phyloP scores from a whole-genome alignment of 2,888 invertebrate species.

The Ichneumoninae sp. region DNA sequence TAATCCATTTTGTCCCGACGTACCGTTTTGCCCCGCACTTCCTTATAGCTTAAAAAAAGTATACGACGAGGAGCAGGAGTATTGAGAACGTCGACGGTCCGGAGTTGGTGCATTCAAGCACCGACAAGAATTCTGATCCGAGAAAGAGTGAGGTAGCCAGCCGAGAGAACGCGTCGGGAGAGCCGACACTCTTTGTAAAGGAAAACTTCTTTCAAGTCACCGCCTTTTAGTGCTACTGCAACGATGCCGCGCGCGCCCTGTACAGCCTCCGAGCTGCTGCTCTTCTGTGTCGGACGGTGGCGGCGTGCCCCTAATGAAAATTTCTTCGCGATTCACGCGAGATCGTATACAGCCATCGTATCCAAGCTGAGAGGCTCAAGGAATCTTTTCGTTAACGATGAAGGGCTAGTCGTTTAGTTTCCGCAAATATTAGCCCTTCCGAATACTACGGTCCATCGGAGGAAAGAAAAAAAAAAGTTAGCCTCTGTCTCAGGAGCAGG shows the following conservation, averaged over 20 bases:
- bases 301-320: slow-evolving; percentile 57
- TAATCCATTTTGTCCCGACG: background rate
- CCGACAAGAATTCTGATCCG: slow-evolving; percentile 76
- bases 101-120: slow-evolving; percentile 52
- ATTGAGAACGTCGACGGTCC: slow-evolving; percentile 53
- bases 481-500: slow-evolving; percentile 14
- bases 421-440: slow-evolving; percentile 47
- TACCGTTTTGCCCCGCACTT: background rate
- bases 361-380: background rate
- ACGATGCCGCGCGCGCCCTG: slow-evolving; percentile 54
- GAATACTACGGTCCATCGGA: background rate
- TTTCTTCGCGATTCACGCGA: slow-evolving; percentile 50
- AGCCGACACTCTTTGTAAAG: slow-evolving; percentile 81
- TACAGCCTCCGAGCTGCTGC: slow-evolving; percentile 26
- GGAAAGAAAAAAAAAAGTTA: slow-evolving; percentile 16
- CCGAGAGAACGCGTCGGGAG: slow-evolving; percentile 44
- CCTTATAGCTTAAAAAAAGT: slow-evolving; percentile 54
- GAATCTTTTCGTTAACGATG: slow-evolving; percentile 36
- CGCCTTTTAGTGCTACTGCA: slow-evolving; percentile 79
- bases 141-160: slow-evolving; percentile 41
- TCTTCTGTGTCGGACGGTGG: slow-evolving; percentile 20
- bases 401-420: slow-evolving; percentile 25
- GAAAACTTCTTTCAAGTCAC: slow-evolving; percentile 82
- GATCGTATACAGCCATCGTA: slow-evolving; percentile 17
- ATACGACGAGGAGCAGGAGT: slow-evolving; percentile 46